Evolutionary conservation across 2,888 invertebrate species (phyloP).

Genomic region (Diachrysia chrysitis): DNA sequence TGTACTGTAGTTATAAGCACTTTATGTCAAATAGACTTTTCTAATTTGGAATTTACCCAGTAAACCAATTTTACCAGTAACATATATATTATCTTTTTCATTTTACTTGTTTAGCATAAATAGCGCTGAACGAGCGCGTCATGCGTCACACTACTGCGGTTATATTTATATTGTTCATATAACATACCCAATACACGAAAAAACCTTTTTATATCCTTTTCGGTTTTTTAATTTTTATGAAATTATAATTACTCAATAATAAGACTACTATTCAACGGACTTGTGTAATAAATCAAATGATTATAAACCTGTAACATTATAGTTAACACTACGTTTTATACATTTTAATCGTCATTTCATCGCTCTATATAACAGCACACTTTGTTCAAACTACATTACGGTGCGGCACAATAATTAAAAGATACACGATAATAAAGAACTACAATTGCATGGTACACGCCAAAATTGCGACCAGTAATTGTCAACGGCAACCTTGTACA

Average conservation of each 20-base stretch:
- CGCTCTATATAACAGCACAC: constrained; percentile 17
- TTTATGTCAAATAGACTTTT: too few relatives aligned
- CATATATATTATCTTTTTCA: too few relatives aligned
- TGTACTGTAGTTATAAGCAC: too few relatives aligned
- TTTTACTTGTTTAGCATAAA: background rate
- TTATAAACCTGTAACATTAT: background rate
- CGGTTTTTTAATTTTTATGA: too few relatives aligned
- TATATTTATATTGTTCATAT: too few relatives aligned
- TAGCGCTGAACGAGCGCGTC: background rate
- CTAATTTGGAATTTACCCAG: too few relatives aligned
- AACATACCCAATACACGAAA: background rate
- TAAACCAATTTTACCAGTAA: too few relatives aligned
- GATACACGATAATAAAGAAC: constrained; percentile 36
- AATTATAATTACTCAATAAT: background rate
- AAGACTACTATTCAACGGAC: too few relatives aligned
- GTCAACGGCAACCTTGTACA: constrained; percentile 58
- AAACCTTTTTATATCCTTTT: background rate
- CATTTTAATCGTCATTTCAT: constrained; percentile 2
- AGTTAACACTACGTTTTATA: background rate
- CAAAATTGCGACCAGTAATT: constrained; percentile 45
- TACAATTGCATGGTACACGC: constrained; percentile 39
- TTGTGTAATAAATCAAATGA: too few relatives aligned
- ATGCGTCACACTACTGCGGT: background rate
- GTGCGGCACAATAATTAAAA: constrained; percentile 38
- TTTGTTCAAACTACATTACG: constrained; percentile 31